phyloP scores from a whole-genome alignment of 2,797 vertebrate species.

The Garrulus glandarius region DNA sequence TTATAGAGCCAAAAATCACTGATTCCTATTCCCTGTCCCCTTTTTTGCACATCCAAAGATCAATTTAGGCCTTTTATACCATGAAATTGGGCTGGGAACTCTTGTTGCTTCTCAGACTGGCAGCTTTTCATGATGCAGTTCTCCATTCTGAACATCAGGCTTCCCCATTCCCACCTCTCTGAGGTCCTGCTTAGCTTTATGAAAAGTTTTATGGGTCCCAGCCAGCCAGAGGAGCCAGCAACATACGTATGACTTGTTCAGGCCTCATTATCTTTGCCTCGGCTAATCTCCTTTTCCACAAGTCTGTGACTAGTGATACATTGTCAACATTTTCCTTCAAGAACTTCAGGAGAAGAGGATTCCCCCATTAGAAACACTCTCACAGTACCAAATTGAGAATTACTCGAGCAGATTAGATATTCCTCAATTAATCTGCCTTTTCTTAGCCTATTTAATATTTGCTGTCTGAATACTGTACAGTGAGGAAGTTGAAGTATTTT shows the following conservation, averaged over 20 bases:
- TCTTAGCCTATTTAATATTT: constrained; percentile 11
- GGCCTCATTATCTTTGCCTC: background rate
- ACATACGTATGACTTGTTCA: accelerated
- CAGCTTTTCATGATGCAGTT: background rate
- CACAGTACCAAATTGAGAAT: background rate
- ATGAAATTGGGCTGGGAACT: background rate
- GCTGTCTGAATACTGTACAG: background rate
- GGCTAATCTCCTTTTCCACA: background rate
- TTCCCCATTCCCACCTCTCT: background rate
- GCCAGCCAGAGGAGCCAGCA: background rate
- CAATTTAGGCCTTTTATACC: background rate
- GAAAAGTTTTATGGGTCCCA: background rate
- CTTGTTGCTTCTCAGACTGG: background rate
- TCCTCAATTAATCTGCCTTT: constrained; percentile 13
- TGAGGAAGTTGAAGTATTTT: constrained; percentile 48
- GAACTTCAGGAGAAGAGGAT: background rate
- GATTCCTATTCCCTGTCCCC: background rate
- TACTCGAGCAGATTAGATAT: background rate
- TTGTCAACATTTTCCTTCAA: background rate
- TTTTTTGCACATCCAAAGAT: constrained; percentile 7
- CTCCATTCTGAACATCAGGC: background rate
- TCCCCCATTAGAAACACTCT: background rate
- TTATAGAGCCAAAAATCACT: background rate
- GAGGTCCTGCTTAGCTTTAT: background rate
- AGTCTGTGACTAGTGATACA: background rate